These are phyloP conservation scores for Papilio helenus DNA, from an alignment of 1,140 invertebrate genomes.

Conservation along the genomic window DNA sequence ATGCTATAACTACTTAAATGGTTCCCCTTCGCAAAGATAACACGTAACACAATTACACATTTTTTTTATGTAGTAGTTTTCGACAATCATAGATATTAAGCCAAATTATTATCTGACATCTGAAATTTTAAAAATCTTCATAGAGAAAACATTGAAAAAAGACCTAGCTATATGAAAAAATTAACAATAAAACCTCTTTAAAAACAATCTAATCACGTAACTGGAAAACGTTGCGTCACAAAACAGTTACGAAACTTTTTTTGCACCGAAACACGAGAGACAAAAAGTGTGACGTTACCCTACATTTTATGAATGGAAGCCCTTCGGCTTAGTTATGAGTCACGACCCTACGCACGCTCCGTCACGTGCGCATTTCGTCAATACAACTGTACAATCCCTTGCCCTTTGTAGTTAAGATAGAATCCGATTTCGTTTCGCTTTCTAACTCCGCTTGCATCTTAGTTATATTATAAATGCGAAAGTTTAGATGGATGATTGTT, in stretches of 20 bases:
- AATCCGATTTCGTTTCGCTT: not conserved
- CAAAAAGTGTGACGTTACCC: constrained; percentile 8
- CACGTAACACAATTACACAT: no score
- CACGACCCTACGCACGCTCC: constrained; percentile 18
- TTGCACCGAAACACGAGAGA: not conserved
- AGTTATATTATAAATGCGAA: no score
- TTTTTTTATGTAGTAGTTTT: no score
- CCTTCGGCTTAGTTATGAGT: constrained; percentile 2
- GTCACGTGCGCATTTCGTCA: constrained; percentile 23
- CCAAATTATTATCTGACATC: no score
- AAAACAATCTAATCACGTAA: not conserved
- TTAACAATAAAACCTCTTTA: not conserved
- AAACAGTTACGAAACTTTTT: not conserved
- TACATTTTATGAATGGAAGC: constrained; percentile 25
- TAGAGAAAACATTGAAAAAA: no score
- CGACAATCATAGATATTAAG: no score
- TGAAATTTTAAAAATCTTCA: no score
- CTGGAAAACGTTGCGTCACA: not conserved
- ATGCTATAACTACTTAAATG: not conserved
- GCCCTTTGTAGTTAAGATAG: constrained; percentile 15
- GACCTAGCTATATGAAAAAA: not conserved
- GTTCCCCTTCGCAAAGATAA: no score
- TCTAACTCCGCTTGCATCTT: not conserved
- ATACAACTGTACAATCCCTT: not conserved
- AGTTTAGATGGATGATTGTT: no score